Evolutionary conservation across 92 coral and sea anemone species (phyloP), one percentile per base, ranked within the genome.

Genomic region (Zoanthus gigantus): DNA sequence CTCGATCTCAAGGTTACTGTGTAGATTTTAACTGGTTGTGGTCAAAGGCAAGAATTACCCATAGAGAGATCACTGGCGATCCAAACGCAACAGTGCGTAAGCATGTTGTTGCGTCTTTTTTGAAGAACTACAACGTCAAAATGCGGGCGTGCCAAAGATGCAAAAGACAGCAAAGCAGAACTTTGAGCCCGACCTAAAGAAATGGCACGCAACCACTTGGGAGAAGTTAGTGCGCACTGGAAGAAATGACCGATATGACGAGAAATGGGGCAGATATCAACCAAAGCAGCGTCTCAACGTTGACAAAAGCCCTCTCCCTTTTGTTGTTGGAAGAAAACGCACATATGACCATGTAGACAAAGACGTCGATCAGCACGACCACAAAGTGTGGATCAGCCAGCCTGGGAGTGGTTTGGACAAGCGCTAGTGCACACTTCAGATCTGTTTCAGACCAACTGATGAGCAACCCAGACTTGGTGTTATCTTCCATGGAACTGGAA

Each of bases 261-360:
- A 84, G 42, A 89, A 89, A 69, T 84, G 86, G 82, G 76, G 92
- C 74, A 34, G 92, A 58, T 77, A 58, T 57, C 53, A 56, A 71
- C 85, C 80, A 17, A 48, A 52, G 67, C 88, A 89, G 71, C 12
- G 92, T 7, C 71, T 83, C 28, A 89, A 89, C n/a, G 89, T 89
- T 14, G 92, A 89, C 60, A 85, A 83, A 84, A 89, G 78, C 85
- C 80, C 92, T 7, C 92, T 89, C 61, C 92, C 88, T 13, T 83
- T 83, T 67, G 88, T 48, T 45, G 85, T 89, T 3, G 42, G 32
- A 6, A 76, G 72, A 75, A 45, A 13, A 5, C 31, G 44, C 16
- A 89, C 73, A 8, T 84, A 89, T 83, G 88, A 89, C 14, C 44
- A 60, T 46, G 15, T 48, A 32, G 77, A 52, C 77, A 83, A 42